Conservation (phyloP, 2,888 invertebrate genomes). For the Conchocele bisecta region DNA sequence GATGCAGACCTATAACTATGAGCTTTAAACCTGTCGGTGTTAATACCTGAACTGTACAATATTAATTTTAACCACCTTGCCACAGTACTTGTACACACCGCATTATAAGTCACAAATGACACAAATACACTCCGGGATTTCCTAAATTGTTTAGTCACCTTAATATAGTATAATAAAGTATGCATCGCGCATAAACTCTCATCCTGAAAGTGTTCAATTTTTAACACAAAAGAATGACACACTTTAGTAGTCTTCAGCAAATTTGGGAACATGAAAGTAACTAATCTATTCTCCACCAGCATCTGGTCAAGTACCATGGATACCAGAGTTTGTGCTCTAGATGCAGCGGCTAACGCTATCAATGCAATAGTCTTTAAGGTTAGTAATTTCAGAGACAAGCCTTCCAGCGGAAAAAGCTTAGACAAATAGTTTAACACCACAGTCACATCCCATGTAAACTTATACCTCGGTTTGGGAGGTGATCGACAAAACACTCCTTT, state of each 20-base stretch:
- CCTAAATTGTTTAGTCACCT: not conserved
- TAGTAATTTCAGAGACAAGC: conserved; percentile 9
- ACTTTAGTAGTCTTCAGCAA: not conserved
- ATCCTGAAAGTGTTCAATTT: not conserved
- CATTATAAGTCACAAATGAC: conserved; percentile 5
- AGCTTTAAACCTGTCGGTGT: conserved; percentile 1
- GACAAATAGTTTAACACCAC: conserved; percentile 8
- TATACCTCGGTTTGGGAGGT: conserved; percentile 24
- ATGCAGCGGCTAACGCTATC: conserved; percentile 12
- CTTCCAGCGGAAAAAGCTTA: not conserved
- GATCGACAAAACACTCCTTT: conserved; percentile 23
- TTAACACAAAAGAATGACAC: not conserved
- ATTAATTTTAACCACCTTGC: conserved; percentile 19
- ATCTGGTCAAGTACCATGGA: conserved; percentile 4
- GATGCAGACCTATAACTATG: conserved; percentile 26
- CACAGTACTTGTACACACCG: conserved; percentile 13
- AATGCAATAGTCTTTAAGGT: conserved; percentile 24
- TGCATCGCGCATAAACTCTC: conserved; percentile 4
- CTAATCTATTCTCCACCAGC: not conserved
- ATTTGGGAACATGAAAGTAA: not conserved
- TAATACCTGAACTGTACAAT: not conserved
- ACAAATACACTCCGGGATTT: conserved; percentile 8
- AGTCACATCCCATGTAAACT: conserved; percentile 25
- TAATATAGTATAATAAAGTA: conserved; percentile 7
- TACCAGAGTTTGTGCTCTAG: conserved; percentile 20